A percentile compares a stretch with the other conserved stretches of the same genome.
phyloP scores from a whole-genome alignment of 2,888 invertebrate species.

The Eudemis profundana region DNA sequence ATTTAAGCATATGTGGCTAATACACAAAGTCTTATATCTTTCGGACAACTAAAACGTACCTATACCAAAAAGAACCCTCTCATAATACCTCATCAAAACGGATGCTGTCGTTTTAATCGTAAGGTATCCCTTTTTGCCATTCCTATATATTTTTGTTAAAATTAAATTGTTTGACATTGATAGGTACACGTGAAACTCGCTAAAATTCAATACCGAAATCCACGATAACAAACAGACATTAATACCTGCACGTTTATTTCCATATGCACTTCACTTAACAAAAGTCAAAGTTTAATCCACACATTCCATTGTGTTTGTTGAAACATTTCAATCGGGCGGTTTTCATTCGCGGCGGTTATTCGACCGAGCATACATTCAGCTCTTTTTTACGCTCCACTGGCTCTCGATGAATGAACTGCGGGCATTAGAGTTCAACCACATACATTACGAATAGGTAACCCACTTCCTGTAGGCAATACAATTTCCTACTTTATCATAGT shows the following conservation, averaged over 20 bases:
- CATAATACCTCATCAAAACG: no score
- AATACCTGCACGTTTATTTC: slow-evolving; percentile 34
- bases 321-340: slow-evolving; percentile 78
- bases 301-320: slow-evolving; percentile 75
- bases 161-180: no score
- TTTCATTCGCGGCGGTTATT: slow-evolving; percentile 72
- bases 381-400: slow-evolving; percentile 74
- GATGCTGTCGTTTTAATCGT: no score
- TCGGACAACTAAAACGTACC: no score
- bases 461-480: slow-evolving; percentile 27
- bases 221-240: slow-evolving; percentile 28
- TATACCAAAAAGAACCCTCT: no score
- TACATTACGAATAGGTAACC: slow-evolving; percentile 46
- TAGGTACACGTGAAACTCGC: background rate
- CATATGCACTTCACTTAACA: slow-evolving; percentile 42
- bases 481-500: slow-evolving; percentile 19
- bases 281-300: slow-evolving; percentile 60
- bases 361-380: slow-evolving; percentile 74
- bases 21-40: no score
- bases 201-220: slow-evolving; percentile 4
- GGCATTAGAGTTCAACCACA: slow-evolving; percentile 65
- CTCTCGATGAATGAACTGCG: slow-evolving; percentile 73
- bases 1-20: no score
- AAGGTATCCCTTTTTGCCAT: no score
- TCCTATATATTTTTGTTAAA: no score